Conservation (phyloP, 2,888 invertebrate genomes). For the Palloptera scutellata region DNA sequence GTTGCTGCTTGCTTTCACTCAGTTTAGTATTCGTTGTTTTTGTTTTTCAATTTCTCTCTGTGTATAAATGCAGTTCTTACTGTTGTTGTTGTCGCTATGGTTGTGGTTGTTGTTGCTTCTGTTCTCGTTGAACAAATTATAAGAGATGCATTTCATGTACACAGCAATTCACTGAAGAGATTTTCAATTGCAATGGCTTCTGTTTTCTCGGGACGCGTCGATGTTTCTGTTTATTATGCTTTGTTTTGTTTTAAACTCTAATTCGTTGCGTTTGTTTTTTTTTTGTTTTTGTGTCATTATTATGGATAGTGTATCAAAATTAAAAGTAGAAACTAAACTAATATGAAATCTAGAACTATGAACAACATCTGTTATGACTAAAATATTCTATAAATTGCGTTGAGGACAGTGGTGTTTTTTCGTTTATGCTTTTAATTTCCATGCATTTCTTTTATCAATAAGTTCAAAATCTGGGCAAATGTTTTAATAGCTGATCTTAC, state of each 20-base stretch:
- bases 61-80: neutral
- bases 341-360: neutral
- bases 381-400: too few relatives aligned
- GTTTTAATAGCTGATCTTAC: too few relatives aligned
- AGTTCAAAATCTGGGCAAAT: too few relatives aligned
- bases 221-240: neutral
- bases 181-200: neutral
- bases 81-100: neutral
- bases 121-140: neutral
- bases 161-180: neutral
- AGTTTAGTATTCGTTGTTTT: too few relatives aligned
- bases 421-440: too few relatives aligned
- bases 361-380: neutral
- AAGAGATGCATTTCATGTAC: neutral
- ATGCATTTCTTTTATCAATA: too few relatives aligned
- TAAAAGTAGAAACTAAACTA: neutral
- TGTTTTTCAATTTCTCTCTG: neutral
- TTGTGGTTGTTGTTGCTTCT: neutral
- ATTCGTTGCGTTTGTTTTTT: too few relatives aligned
- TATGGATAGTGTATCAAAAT: neutral
- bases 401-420: too few relatives aligned
- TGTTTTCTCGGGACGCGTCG: neutral
- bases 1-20: neutral
- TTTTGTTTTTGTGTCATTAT: neutral
- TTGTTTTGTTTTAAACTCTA: neutral